Evolutionary conservation across 2,113 vertebrate species (phyloP).

Genomic region (Rhadina sibilatrix): DNA sequence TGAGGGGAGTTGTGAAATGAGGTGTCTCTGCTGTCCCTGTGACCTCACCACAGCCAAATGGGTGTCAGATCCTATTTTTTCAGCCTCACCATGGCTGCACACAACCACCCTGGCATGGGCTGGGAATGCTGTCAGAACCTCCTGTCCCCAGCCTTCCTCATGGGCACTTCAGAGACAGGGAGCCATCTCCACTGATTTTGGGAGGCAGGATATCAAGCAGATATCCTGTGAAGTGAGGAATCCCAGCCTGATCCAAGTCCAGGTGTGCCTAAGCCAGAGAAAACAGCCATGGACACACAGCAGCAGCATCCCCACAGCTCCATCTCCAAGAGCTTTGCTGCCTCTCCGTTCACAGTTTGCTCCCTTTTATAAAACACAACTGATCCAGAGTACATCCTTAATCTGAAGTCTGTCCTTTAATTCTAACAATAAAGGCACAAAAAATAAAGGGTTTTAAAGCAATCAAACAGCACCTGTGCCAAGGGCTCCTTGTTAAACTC

Average conservation of each 20-base stretch:
- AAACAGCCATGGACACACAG: neutral
- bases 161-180: neutral
- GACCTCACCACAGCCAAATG: neutral
- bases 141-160: neutral
- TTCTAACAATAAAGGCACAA: neutral
- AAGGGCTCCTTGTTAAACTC: neutral
- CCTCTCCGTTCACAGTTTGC: neutral
- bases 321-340: neutral
- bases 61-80: neutral
- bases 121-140: neutral
- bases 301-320: neutral
- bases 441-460: neutral
- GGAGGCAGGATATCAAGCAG: neutral
- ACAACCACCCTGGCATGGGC: neutral
- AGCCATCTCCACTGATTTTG: neutral
- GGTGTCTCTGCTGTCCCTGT: neutral
- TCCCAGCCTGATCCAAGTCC: neutral
- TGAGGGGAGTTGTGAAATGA: neutral
- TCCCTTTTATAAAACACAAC: neutral
- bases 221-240: neutral
- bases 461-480: neutral
- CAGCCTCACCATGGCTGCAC: neutral
- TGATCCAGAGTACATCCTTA: neutral
- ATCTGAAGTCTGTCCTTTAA: neutral
- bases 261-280: neutral